phyloP scores from a whole-genome alignment of 2,113 vertebrate genomes.

The Microcebus jonahi region DNA sequence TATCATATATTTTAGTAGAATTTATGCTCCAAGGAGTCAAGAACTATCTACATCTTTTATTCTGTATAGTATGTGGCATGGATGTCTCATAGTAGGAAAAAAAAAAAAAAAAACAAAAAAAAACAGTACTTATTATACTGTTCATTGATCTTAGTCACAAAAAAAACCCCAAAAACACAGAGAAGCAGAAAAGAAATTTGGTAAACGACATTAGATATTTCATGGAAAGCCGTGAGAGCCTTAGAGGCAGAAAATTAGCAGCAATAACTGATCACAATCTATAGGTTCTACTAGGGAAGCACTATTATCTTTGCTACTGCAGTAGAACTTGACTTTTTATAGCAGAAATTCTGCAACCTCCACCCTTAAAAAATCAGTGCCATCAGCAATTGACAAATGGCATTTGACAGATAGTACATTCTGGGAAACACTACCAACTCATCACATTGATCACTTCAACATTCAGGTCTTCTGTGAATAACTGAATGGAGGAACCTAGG shows the following conservation, averaged over 20 bases:
- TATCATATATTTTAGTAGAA: background rate
- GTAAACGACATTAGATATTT: background rate
- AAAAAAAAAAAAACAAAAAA: too few relatives aligned
- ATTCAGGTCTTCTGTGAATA: background rate
- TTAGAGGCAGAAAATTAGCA: background rate
- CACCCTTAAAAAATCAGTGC: background rate
- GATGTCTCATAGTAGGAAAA: background rate
- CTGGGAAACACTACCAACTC: background rate
- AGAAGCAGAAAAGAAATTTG: background rate
- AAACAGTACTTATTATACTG: background rate
- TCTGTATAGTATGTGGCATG: background rate
- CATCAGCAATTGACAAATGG: background rate
- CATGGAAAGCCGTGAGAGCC: background rate
- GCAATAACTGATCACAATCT: background rate
- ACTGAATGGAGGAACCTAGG: background rate
- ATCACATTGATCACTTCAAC: background rate
- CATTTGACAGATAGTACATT: background rate
- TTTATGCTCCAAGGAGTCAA: background rate
- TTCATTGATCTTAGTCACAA: background rate
- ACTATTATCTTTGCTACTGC: background rate
- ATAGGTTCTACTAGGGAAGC: background rate
- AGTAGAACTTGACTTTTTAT: background rate
- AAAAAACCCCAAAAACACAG: background rate
- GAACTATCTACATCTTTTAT: background rate
- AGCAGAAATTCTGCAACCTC: background rate